Evolutionary conservation across 2,797 vertebrate species (phyloP).

Genomic region (Silurus lanzhouensis): DNA sequence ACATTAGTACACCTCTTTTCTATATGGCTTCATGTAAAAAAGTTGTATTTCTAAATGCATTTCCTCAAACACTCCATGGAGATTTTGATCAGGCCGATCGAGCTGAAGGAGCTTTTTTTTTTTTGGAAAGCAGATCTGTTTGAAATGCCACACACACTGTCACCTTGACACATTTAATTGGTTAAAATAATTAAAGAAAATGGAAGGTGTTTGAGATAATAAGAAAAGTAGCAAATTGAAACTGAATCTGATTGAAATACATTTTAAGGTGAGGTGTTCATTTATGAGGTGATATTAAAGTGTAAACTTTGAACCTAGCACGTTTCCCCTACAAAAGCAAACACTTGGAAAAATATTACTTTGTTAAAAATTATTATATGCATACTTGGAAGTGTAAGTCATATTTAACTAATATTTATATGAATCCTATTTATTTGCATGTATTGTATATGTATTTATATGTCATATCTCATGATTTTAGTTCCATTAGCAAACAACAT

Average conservation of each 20-base stretch:
- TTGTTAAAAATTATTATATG: background rate
- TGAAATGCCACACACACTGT: conserved; percentile 50
- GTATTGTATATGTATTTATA: background rate
- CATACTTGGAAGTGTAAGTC: background rate
- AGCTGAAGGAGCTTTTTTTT: conserved; percentile 20
- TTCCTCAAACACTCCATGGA: conserved; percentile 27
- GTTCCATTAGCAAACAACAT: conserved; percentile 1
- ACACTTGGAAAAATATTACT: background rate
- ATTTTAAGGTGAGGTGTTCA: conserved; percentile 48
- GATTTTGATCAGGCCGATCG: conserved; percentile 37
- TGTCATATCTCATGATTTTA: conserved; percentile 7
- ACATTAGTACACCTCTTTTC: conserved; percentile 1
- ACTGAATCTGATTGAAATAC: conserved; percentile 40
- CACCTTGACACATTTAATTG: conserved; percentile 48
- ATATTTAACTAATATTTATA: background rate
- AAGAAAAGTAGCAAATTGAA: conserved; percentile 42
- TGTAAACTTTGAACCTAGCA: conserved; percentile 28
- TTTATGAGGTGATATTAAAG: conserved; percentile 56
- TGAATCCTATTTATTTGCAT: background rate
- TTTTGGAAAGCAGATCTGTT: conserved; percentile 32
- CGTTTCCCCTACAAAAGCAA: background rate
- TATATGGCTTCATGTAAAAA: conserved; percentile 51
- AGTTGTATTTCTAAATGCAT: conserved; percentile 51
- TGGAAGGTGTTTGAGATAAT: conserved; percentile 47
- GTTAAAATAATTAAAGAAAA: conserved; percentile 51